Base-by-base conservation (phyloP, 2,888 invertebrate genomes). In the Pseudococcus longispinus region DNA sequence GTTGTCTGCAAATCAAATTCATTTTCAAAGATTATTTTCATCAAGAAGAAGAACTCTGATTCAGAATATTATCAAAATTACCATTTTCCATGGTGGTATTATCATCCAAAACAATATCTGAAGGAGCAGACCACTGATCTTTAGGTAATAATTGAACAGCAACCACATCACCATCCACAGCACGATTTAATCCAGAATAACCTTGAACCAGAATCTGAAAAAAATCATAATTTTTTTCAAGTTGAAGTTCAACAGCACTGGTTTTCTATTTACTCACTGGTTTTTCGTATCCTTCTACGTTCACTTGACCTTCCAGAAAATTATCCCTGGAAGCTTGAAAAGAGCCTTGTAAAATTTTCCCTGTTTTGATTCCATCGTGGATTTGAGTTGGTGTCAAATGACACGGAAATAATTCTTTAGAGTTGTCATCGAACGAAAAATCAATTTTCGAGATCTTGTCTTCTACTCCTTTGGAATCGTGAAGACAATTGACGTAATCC, bases 91-190 rank as follows among this genome's bases (percentile, higher is more conserved):
- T 92, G 86, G 90, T 90, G 86, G 91, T 92, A 46, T 90, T 90
- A 87, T 95, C 95, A 90, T 95, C 86, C 20, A 89, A 77, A 55
- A 89, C 88, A 84, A 96, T 94, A 89, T 96, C 97, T 90, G 97
- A 97, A 0, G 98, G 98, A 65, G 94, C 94, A 9, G 95, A 93
- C 99, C 99, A 99, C 89, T 98, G 93, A 9, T 93, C 93, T 91
- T 98, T 94, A 0, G 97, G 95, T 82, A 99, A 92, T 82, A 99
- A 91, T 91, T 97, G 94, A 85, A 99, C 92, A 6, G 97, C 99
- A 6, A 99, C 98, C 65, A 95, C 92, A 90, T 99, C 99, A 6
- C 97, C 98, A 90, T 99, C 96, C 0, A 99, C 95, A 2, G 98
- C 97, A 88, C 99, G 93, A 91, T 99, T 99, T 87, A 98, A 93